A percentile compares a stretch with the other conserved stretches of the same genome.
Conservation (phyloP, 2,113 vertebrate species). For the Microtus oregoni region DNA sequence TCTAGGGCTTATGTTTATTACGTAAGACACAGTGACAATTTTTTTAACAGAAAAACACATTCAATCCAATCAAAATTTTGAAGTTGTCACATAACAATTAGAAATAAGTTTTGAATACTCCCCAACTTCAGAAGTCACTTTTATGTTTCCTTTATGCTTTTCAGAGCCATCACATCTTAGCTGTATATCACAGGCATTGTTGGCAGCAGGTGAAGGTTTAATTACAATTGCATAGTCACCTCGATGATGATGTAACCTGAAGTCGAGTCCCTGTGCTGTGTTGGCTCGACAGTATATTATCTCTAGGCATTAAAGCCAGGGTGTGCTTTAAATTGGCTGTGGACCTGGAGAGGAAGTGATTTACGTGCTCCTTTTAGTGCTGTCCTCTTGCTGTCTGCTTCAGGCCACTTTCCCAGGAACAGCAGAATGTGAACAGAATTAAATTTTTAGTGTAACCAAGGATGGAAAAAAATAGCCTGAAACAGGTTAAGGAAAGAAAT, state of each 20-base stretch:
- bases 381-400: slow-evolving; percentile 81
- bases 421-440: slow-evolving; percentile 83
- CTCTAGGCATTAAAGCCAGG: slow-evolving; percentile 83
- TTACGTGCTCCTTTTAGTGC: slow-evolving; percentile 85
- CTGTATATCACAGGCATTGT: slow-evolving; percentile 84
- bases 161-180: slow-evolving; percentile 70
- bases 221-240: slow-evolving; percentile 49
- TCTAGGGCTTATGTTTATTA: neutral
- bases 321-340: slow-evolving; percentile 86
- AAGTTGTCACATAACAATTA: slow-evolving; percentile 32
- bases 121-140: slow-evolving; percentile 51
- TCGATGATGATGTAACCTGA: slow-evolving; percentile 83
- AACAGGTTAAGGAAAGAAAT: slow-evolving; percentile 41
- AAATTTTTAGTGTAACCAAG: slow-evolving; percentile 71
- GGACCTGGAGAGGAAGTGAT: slow-evolving; percentile 85
- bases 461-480: slow-evolving; percentile 59
- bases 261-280: slow-evolving; percentile 83
- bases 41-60: slow-evolving; percentile 21
- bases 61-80: slow-evolving; percentile 47
- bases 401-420: slow-evolving; percentile 80
- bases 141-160: slow-evolving; percentile 70
- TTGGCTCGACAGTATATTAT: slow-evolving; percentile 85
- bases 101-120: slow-evolving; percentile 74
- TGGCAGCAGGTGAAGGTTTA: slow-evolving; percentile 88
- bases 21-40: neutral